A percentile compares a stretch with the other conserved stretches of the same genome.
These are phyloP conservation scores for Erebia ligea DNA, from an alignment of 2,888 invertebrate species.

Conservation along the genomic window DNA sequence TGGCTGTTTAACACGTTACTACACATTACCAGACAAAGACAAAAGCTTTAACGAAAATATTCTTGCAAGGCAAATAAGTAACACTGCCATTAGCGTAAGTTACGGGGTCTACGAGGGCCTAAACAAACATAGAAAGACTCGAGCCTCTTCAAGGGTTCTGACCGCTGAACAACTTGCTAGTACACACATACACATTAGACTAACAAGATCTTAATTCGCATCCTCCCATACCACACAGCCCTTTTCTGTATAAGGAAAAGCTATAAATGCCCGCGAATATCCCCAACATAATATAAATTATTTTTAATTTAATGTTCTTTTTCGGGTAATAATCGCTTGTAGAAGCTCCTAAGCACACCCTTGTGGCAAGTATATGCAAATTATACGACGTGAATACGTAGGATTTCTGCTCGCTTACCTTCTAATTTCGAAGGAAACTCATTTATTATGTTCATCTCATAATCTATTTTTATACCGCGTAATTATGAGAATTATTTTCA, in stretches of 20 bases:
- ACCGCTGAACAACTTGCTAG: slow-evolving; percentile 38
- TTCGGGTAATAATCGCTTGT: slow-evolving; percentile 34
- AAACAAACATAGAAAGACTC: slow-evolving; percentile 46
- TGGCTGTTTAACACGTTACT: background rate
- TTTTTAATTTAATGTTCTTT: slow-evolving; percentile 35
- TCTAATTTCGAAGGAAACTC: slow-evolving; percentile 29
- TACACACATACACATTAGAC: slow-evolving; percentile 41
- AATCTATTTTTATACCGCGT: slow-evolving; percentile 25
- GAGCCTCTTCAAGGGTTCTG: slow-evolving; percentile 35
- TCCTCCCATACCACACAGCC: slow-evolving; percentile 24
- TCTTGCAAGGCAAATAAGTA: slow-evolving; percentile 41
- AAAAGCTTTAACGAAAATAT: slow-evolving; percentile 35
- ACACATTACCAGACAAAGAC: slow-evolving; percentile 14
- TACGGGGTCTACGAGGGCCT: slow-evolving; percentile 42
- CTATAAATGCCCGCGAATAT: slow-evolving; percentile 25
- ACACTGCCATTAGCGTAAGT: slow-evolving; percentile 44
- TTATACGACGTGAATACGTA: slow-evolving; percentile 31
- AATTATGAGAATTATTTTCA: slow-evolving; percentile 22
- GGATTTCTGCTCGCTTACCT: slow-evolving; percentile 31
- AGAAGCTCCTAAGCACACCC: slow-evolving; percentile 30
- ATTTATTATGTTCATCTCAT: slow-evolving; percentile 33
- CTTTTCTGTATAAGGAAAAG: slow-evolving; percentile 14
- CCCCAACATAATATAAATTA: slow-evolving; percentile 34
- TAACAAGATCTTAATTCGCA: slow-evolving; percentile 41
- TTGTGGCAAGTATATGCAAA: slow-evolving; percentile 36